Evolutionary conservation across 2,113 vertebrate genomes (phyloP).

Genomic region (Mirounga angustirostris): DNA sequence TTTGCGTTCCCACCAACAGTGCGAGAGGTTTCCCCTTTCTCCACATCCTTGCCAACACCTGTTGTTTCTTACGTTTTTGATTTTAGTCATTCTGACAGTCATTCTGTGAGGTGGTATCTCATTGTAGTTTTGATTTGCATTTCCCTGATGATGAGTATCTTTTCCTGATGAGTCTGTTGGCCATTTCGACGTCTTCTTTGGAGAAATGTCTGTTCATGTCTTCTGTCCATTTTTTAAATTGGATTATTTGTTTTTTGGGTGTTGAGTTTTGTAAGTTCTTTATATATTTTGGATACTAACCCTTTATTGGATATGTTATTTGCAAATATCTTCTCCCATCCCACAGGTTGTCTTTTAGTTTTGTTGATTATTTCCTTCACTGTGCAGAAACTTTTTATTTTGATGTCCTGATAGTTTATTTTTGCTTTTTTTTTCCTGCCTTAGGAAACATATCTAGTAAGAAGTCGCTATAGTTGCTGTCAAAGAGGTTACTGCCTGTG

Average conservation of each 20-base stretch:
- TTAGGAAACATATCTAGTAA: background rate
- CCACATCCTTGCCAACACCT: background rate
- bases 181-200: background rate
- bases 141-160: background rate
- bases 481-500: background rate
- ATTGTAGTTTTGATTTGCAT: background rate
- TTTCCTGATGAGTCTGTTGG: background rate
- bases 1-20: background rate
- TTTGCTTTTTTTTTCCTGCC: background rate
- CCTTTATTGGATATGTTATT: background rate
- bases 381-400: background rate
- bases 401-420: background rate
- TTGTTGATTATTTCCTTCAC: background rate
- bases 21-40: background rate
- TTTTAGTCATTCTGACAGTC: background rate
- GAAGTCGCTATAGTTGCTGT: background rate
- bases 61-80: background rate
- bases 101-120: background rate
- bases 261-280: background rate
- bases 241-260: background rate
- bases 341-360: background rate
- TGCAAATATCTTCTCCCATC: background rate
- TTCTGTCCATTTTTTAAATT: background rate
- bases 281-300: background rate
- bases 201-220: background rate